Evolutionary conservation across 2,797 vertebrate species (phyloP).

Genomic region (Apodemus agrarius): DNA sequence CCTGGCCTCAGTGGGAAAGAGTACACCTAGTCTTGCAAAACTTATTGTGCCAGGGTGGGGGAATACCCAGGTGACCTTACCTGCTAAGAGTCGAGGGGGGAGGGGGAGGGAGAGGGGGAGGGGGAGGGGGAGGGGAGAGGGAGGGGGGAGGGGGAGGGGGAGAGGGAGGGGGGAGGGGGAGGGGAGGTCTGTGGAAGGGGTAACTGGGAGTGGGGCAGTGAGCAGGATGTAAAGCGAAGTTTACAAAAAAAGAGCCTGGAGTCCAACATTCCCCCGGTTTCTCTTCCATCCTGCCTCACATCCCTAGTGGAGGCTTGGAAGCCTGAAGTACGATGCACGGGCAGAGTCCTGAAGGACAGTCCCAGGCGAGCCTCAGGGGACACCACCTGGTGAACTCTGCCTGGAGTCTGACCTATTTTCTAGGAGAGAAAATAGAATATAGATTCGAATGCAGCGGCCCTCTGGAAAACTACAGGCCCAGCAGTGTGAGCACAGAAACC

Average conservation of each 20-base stretch:
- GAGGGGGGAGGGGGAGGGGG: too few species aligned
- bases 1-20: background rate
- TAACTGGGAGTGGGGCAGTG: background rate
- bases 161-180: too few species aligned
- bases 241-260: background rate
- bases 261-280: background rate
- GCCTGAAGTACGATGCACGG: background rate
- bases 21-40: background rate
- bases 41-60: background rate
- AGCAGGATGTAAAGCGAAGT: background rate
- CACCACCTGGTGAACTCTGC: constrained; percentile 77
- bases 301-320: background rate
- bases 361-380: constrained; percentile 65
- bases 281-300: background rate
- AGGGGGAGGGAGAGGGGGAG: fast-evolving
- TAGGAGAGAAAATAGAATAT: constrained; percentile 80
- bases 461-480: constrained; percentile 77
- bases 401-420: constrained; percentile 81
- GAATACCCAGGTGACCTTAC: background rate
- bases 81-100: background rate
- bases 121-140: background rate
- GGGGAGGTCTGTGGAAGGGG: background rate
- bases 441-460: constrained; percentile 72
- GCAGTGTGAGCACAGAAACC: constrained; percentile 69
- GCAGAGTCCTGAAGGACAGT: constrained; percentile 25